Base-by-base conservation (phyloP, 92 coral and sea anemone genomes). In the Paramuricea clavata region DNA sequence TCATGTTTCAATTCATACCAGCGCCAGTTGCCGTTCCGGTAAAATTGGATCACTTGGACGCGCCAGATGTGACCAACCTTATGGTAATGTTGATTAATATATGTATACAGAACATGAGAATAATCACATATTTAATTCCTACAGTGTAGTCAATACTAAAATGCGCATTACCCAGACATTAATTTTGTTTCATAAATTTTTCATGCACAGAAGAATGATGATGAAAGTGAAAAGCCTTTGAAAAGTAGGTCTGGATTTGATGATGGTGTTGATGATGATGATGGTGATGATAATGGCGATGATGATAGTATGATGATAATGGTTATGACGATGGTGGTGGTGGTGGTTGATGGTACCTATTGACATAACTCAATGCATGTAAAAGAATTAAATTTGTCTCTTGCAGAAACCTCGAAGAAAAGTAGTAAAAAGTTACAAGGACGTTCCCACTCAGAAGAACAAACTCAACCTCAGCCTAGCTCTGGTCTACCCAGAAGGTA, bases 371-470 rank as follows among this genome's bases (percentile, higher is more conserved):
- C n/a, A 19, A 57, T 57, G 22, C 12, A 16, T 12, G 6, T 5
- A 3, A 57, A 57, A 57, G 12, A 57, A 26, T 57, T 19, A 16
- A 12, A 3, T 39, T 39, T 13, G 27, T 65, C 23, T 13, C 22
- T 31, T 65, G 16, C 30, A 79, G 84, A 43, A 59, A 4, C 68
- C 22, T 31, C 68, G 23, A 79, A 27, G 39, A 79, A 79, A 41
- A 31, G 52, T n/a, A 36, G 6, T 11, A 61, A 61, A 32, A 57
- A 59, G 10, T 6, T 61, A 22, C 54, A 25, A 36, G 36, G 25
- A 13, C 84, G 73, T 59, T 35, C 73, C 17, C 73, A 35, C 25
- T 79, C 84, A 1, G 73, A 79, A 39, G 84, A 79, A 25, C 73
- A 79, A 35, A 36, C 26, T 41, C 41, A 7, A 27, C 47, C 73